A percentile compares a stretch with the other conserved stretches of the same genome.
These are phyloP conservation scores for Bradynema listronoti DNA, from an alignment of 1,140 invertebrate genomes.

Conservation along the genomic window DNA sequence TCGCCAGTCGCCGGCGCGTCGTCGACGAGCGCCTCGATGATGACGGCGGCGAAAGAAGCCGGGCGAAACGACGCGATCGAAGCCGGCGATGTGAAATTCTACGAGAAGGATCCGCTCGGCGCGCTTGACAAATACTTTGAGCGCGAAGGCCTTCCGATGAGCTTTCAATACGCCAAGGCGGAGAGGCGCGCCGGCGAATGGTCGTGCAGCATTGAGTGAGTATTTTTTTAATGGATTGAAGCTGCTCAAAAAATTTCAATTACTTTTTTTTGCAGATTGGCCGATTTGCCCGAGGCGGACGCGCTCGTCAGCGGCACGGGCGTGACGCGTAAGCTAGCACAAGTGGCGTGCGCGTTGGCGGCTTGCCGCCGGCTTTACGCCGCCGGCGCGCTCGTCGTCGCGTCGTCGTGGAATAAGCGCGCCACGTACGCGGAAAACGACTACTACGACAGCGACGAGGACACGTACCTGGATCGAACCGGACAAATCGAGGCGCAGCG, in stretches of 20 bases:
- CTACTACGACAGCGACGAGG: conserved; percentile 93
- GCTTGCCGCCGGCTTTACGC: conserved; percentile 28
- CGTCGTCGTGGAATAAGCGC: conserved; percentile 61
- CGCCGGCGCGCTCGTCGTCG: neutral
- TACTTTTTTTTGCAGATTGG: conserved; percentile 28
- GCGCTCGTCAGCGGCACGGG: conserved; percentile 20
- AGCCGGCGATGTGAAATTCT: conserved; percentile 63
- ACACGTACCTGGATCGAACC: conserved; percentile 87
- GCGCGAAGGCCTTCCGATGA: conserved; percentile 77
- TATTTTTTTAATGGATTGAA: conserved; percentile 16
- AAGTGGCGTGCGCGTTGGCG: conserved; percentile 21
- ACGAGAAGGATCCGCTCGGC: conserved; percentile 85
- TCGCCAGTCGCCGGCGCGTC: too few relatives aligned
- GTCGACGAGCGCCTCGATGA: too few relatives aligned
- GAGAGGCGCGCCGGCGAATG: conserved; percentile 68
- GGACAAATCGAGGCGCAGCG: conserved; percentile 83
- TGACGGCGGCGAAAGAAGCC: conserved; percentile 73
- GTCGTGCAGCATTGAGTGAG: conserved; percentile 66
- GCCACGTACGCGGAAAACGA: conserved; percentile 79
- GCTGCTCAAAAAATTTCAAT: conserved; percentile 61
- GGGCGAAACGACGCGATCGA: conserved; percentile 4
- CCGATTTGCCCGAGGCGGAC: conserved; percentile 17
- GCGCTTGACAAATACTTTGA: conserved; percentile 87
- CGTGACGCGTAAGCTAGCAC: conserved; percentile 14
- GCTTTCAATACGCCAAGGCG: conserved; percentile 76